phyloP scores from a whole-genome alignment of 2,797 vertebrate species.

The Eulemur mongoz region DNA sequence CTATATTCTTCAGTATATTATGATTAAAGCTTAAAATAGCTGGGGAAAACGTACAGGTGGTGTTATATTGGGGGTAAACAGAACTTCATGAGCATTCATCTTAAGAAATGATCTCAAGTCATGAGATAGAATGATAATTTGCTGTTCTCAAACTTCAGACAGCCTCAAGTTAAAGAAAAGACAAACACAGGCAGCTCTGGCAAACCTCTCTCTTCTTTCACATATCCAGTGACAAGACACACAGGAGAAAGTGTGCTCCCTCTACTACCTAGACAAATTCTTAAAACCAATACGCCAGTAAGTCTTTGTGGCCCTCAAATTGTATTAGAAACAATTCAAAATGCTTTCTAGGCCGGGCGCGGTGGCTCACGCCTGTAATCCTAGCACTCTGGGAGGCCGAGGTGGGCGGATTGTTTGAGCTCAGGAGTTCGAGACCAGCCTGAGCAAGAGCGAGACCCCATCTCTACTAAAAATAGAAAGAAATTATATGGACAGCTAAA shows the following conservation, averaged over 20 bases:
- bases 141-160: not conserved
- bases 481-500: too few species aligned
- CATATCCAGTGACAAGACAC: not conserved
- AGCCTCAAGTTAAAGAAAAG: not conserved
- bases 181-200: not conserved
- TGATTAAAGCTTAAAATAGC: not conserved
- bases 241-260: not conserved
- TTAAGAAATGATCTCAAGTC: not conserved
- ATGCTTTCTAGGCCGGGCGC: not conserved
- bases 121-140: not conserved
- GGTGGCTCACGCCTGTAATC: too few species aligned
- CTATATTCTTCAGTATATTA: not conserved
- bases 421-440: too few species aligned
- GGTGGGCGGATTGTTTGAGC: too few species aligned
- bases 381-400: too few species aligned
- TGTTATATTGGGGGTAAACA: not conserved
- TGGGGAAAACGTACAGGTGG: not conserved
- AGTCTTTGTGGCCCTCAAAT: not conserved
- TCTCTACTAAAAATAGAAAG: too few species aligned
- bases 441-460: too few species aligned
- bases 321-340: not conserved
- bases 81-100: not conserved
- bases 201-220: not conserved
- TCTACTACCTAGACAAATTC: not conserved
- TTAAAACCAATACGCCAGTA: not conserved